Base-by-base conservation (phyloP, 1,140 invertebrate genomes). In the Camponotus pennsylvanicus region DNA sequence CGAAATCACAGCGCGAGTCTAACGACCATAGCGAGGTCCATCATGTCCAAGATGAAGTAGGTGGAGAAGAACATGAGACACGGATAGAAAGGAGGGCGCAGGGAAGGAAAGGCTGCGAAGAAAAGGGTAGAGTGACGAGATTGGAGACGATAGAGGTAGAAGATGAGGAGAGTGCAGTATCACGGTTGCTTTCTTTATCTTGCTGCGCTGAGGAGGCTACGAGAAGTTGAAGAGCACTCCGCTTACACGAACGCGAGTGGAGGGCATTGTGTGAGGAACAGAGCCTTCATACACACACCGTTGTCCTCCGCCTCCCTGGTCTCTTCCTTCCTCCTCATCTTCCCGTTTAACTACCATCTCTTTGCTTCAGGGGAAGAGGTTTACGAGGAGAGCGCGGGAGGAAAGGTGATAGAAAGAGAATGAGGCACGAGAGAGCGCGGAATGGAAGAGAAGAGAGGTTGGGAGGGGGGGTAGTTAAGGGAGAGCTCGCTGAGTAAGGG, bases 171-270 rank as follows among this genome's bases (percentile, higher is more conserved):
- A 86, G 63, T 63, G 85, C 85, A 83, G 91, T 93, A 93, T 93
- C 92, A 85, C 90, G 93, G 89, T 86, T 86, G 92, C 91, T 93
- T 94, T 93, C 91, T 93, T 94, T 93, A 93, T 92, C 93, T 93
- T 77, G 78, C 79, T 73, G 76, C 78, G 71, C 86, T 57, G 90
- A 87, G 88, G 67, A 90, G 90, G 70, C 88, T 90, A 84, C 69
- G 76, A 70, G 77, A 90, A 89, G 88, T 86, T 83, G 89, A 89
- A 90, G 87, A 86, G 89, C 79, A 75, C 82, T 90, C 67, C 67
- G 71, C 78, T 76, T 89, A 83, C 77, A 91, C 67, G 83, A 78
- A 90, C 80, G 80, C 66, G 64, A 73, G 61, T 61, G 45, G 55
- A 73, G 45, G 59, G 73, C 59, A 90, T 91, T 91, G 89, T 91